Percentiles rank a stretch among this genome's conserved stretches.
Evolutionary conservation across 2,113 vertebrate species (phyloP).

Genomic region (Gobiocypris rarus): DNA sequence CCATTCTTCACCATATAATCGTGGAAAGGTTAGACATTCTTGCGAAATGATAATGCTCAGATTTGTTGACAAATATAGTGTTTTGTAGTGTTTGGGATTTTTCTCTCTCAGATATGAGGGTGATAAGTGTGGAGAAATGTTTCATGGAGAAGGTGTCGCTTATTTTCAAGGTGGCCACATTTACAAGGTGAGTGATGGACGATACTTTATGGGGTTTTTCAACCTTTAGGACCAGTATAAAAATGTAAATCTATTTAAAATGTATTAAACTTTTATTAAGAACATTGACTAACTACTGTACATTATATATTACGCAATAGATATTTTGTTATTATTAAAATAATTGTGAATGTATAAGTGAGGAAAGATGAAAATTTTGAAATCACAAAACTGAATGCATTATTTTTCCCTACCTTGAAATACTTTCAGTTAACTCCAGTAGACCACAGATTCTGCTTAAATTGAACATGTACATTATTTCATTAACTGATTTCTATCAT

Average conservation of each 20-base stretch:
- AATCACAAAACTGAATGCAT: no score
- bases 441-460: no score
- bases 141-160: slow-evolving; percentile 83
- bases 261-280: not conserved
- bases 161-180: slow-evolving; percentile 81
- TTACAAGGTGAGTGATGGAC: slow-evolving; percentile 75
- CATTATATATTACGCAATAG: not conserved
- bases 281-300: not conserved
- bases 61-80: no score
- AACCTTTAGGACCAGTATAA: not conserved
- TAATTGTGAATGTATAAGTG: no score
- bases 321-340: not conserved
- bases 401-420: no score
- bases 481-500: not conserved
- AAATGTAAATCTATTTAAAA: not conserved
- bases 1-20: slow-evolving; percentile 67
- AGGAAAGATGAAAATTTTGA: no score
- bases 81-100: not conserved
- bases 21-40: slow-evolving; percentile 75
- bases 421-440: no score
- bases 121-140: slow-evolving; percentile 69
- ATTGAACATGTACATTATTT: no score
- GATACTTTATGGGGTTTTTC: no score
- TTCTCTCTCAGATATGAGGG: slow-evolving; percentile 82
- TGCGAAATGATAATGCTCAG: not conserved